Evolutionary conservation across 2,888 invertebrate species (phyloP), one percentile per base, ranked within the genome.

Genomic region (Sussaba pulchella): DNA sequence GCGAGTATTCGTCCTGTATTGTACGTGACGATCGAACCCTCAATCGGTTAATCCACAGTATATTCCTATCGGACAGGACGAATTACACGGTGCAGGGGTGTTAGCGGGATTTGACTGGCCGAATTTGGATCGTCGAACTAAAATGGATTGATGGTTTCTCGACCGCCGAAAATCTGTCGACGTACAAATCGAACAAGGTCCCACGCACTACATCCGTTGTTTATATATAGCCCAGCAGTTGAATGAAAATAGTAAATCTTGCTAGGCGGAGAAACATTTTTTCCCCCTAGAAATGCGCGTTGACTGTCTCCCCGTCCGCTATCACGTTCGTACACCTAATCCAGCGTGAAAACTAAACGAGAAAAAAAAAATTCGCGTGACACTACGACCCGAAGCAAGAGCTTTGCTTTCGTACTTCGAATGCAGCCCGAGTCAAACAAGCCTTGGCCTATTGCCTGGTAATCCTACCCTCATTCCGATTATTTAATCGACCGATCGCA

Each of bases 31-130:
- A 26, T 52, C 3, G 10, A n/a, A 52, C 24, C n/a, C 24, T 26
- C 26, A 26, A 24, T 52, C 52, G n/a, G 12, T 52, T 26, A 52
- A 31, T 31, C 31, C 17, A 19, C 9, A 19, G 10, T 24, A 31
- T 54, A 54, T 54, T 26, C 54, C n/a, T 54, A 54, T 14, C n/a
- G 54, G 31, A 54, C n/a, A 43, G n/a, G 5, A 52, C 57, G 57
- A 59, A 59, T 36, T 59, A 59, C 57, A 36, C 57, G 14, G 14
- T 17, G 3, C 8, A 4, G 17, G 31, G 14, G 31, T 57, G 31
- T 57, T 57, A 36, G 1, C 9, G 26, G 14, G 36, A 31, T 31
- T 14, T 36, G 14, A 14, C 57, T 31, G 17, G 4, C 31, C 31
- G 31, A 31, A 31, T 31, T 31, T 2, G 6, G 31, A 31, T 31